Evolutionary conservation across 2,888 invertebrate species (phyloP).

Genomic region (Pasiphila rectangulata): DNA sequence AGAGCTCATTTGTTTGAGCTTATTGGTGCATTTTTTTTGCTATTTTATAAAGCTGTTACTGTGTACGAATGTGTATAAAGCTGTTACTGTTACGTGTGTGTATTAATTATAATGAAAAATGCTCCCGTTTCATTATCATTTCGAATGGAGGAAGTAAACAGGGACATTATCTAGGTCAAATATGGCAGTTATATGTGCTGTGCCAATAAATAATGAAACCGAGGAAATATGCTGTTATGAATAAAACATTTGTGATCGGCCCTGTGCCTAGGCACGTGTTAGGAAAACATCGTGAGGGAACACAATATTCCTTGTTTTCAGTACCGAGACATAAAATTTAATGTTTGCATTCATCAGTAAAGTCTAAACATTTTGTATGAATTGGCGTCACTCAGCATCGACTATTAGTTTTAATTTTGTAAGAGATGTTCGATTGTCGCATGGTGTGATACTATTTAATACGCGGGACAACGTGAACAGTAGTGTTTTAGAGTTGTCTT

Average conservation of each 20-base stretch:
- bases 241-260: slow-evolving; percentile 21
- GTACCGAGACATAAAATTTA: background rate
- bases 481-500: too few species aligned
- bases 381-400: background rate
- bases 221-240: slow-evolving; percentile 14
- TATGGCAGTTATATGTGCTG: slow-evolving; percentile 14
- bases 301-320: slow-evolving; percentile 2
- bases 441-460: too few species aligned
- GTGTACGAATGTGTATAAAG: too few species aligned
- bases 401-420: too few species aligned
- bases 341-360: background rate
- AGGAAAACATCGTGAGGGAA: background rate
- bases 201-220: slow-evolving; percentile 9
- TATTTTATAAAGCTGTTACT: too few species aligned
- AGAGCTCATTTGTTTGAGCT: too few species aligned
- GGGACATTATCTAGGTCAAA: slow-evolving; percentile 26
- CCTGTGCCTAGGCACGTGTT: background rate
- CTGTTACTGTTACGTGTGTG: background rate
- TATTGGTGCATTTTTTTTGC: too few species aligned
- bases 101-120: slow-evolving; percentile 12
- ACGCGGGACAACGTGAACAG: too few species aligned
- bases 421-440: too few species aligned
- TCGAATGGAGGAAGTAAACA: slow-evolving; percentile 24
- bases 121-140: slow-evolving; percentile 2
- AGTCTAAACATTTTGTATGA: background rate